Evolutionary conservation across 1,140 invertebrate genomes (phyloP).

Genomic region (Rhyzopertha dominica): DNA sequence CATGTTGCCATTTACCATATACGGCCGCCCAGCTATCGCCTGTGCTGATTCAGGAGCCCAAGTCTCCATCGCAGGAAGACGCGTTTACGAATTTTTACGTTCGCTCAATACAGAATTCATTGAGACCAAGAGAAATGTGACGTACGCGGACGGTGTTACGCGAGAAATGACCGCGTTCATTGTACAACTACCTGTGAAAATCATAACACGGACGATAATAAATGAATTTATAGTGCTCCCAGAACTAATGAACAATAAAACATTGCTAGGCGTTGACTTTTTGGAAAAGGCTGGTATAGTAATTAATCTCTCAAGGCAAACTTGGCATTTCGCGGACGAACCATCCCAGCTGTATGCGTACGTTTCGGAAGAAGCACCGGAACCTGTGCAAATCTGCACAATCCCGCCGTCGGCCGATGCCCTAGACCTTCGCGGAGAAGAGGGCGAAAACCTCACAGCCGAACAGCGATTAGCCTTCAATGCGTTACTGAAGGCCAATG

Average conservation of each 20-base stretch:
- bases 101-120: background rate
- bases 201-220: background rate
- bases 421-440: too few species aligned
- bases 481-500: background rate
- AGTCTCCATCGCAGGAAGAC: background rate
- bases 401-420: background rate
- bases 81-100: background rate
- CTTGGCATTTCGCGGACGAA: conserved; percentile 1
- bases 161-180: background rate
- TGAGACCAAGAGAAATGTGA: background rate
- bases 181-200: background rate
- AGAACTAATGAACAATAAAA: background rate
- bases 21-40: background rate
- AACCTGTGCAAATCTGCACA: background rate
- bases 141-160: background rate
- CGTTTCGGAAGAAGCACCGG: background rate
- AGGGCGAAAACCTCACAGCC: background rate
- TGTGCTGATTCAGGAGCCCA: background rate
- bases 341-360: background rate
- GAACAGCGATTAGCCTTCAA: background rate
- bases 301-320: background rate
- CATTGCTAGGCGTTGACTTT: conserved; percentile 4
- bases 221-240: background rate
- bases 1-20: background rate
- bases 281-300: background rate